Evolutionary conservation across 1,140 invertebrate species (phyloP).

Genomic region (Lysiphlebus fabarum): DNA sequence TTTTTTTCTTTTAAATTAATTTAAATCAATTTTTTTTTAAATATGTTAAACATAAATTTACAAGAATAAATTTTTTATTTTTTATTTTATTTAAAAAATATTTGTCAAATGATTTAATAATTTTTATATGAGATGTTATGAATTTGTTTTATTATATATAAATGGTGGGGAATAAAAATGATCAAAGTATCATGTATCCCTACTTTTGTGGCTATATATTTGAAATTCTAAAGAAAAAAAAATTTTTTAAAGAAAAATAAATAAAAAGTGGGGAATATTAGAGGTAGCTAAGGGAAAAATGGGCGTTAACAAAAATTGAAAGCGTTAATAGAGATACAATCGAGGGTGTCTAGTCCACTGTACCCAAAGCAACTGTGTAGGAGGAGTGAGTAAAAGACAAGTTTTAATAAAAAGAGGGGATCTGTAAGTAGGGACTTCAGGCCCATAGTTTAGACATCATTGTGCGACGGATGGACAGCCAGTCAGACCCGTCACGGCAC

Average conservation of each 20-base stretch:
- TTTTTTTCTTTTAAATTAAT: no score
- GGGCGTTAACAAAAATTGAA: constrained; percentile 39
- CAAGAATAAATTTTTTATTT: no score
- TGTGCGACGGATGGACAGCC: constrained; percentile 55
- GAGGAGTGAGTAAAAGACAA: constrained; percentile 38
- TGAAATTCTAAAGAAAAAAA: constrained; percentile 2
- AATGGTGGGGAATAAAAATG: no score
- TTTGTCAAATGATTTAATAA: no score
- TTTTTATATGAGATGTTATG: no score
- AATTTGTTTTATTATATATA: no score
- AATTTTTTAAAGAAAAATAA: constrained; percentile 24
- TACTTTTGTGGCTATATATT: background rate
- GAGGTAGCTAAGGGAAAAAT: constrained; percentile 20
- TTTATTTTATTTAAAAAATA: no score
- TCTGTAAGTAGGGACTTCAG: constrained; percentile 49
- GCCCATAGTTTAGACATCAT: constrained; percentile 56
- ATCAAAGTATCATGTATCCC: no score
- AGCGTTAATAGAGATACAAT: constrained; percentile 58
- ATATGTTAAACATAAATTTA: no score
- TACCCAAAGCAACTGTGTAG: constrained; percentile 38
- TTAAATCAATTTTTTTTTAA: no score
- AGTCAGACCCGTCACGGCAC: constrained; percentile 55
- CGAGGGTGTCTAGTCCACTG: constrained; percentile 53
- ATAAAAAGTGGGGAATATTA: constrained; percentile 24
- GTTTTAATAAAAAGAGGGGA: constrained; percentile 26